Evolutionary conservation across 2,113 vertebrate genomes (phyloP).

Genomic region (Rhinichthys klamathensis): DNA sequence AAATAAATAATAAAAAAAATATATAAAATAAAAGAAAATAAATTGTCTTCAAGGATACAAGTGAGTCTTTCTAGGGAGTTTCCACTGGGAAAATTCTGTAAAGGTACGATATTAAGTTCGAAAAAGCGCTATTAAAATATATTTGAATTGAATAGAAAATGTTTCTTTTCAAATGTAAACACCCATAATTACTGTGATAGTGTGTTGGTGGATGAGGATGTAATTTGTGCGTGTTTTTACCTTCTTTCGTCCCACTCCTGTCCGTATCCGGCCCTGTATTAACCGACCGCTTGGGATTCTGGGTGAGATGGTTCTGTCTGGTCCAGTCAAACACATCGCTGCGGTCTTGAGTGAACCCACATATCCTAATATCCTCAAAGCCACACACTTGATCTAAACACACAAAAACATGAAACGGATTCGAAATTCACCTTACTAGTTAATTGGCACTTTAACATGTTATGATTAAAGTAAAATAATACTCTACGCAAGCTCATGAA

Average conservation of each 20-base stretch:
- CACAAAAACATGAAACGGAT: neutral
- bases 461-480: neutral
- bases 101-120: neutral
- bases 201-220: no score
- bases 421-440: neutral
- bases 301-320: conserved; percentile 89
- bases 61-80: neutral
- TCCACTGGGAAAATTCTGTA: neutral
- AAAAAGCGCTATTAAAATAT: neutral
- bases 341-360: conserved; percentile 92
- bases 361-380: conserved; percentile 93
- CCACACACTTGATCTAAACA: conserved; percentile 88
- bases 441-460: neutral
- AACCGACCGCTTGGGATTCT: conserved; percentile 91
- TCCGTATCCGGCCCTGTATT: conserved; percentile 93
- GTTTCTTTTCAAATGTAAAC: neutral
- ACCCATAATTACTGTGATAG: neutral
- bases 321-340: conserved; percentile 97
- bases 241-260: conserved; percentile 90
- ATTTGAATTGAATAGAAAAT: neutral
- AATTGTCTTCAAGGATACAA: neutral
- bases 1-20: no score
- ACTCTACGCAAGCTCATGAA: neutral
- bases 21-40: no score
- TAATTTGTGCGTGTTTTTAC: conserved; percentile 65